Evolutionary conservation across 2,888 invertebrate species (phyloP).

Genomic region (Parapristionchus giblindavisi): DNA sequence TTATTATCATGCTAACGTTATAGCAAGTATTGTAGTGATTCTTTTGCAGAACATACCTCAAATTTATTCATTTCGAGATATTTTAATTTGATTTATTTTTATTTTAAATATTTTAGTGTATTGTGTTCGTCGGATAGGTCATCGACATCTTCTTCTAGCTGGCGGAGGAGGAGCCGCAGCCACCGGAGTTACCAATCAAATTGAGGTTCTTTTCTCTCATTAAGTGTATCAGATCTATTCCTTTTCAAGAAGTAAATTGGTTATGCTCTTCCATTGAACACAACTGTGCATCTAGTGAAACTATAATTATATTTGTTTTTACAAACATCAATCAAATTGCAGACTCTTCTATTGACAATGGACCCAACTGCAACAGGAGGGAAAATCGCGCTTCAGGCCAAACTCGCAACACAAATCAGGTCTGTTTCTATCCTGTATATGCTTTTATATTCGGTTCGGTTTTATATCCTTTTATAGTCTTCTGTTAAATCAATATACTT

Average conservation of each 20-base stretch:
- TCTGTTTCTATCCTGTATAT: not conserved
- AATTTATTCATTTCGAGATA: not conserved
- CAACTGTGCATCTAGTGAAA: not conserved
- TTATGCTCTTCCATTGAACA: not conserved
- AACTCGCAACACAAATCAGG: constrained; percentile 14
- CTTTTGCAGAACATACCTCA: not conserved
- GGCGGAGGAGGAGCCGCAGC: constrained; percentile 97
- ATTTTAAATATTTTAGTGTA: constrained; percentile 47
- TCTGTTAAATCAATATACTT: not conserved
- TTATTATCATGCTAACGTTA: no score
- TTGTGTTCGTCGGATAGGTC: constrained; percentile 59
- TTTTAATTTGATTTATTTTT: not conserved
- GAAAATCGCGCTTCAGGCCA: not conserved
- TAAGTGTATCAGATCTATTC: not conserved
- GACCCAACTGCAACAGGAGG: not conserved
- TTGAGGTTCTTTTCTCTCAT: constrained; percentile 74
- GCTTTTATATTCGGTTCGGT: not conserved
- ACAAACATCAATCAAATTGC: no score
- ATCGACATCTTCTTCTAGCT: constrained; percentile 82
- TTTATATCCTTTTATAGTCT: not conserved
- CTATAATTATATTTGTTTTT: no score
- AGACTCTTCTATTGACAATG: constrained; percentile 10
- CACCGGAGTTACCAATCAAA: constrained; percentile 95
- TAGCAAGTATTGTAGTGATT: no score
- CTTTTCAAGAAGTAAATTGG: not conserved